phyloP scores from a whole-genome alignment of 2,888 invertebrate species.

The Notocelia uddmanniana region DNA sequence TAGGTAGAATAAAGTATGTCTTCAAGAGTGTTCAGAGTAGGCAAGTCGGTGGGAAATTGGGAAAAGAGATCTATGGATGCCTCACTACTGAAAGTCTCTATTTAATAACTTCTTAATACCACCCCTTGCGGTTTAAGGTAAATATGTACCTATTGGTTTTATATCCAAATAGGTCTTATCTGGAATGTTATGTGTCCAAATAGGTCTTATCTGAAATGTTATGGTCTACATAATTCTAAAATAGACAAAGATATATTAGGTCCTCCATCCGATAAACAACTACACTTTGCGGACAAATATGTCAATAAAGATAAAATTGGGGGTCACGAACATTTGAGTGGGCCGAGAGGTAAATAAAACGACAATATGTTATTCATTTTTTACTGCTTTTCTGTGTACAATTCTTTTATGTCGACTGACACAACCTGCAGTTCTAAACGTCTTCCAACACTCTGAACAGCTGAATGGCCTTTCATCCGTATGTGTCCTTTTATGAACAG shows the following conservation, averaged over 20 bases:
- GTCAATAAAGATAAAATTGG: slow-evolving; percentile 32
- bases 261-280: slow-evolving; percentile 2
- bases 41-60: too few relatives aligned
- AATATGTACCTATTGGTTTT: too few relatives aligned
- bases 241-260: background rate
- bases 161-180: too few relatives aligned
- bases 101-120: too few relatives aligned
- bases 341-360: slow-evolving; percentile 50
- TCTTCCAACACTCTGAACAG: slow-evolving; percentile 80
- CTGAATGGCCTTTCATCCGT: slow-evolving; percentile 78
- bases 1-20: too few relatives aligned
- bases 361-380: slow-evolving; percentile 59
- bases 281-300: slow-evolving; percentile 10
- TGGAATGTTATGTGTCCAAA: too few relatives aligned
- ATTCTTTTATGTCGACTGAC: slow-evolving; percentile 79
- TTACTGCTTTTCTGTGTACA: slow-evolving; percentile 69
- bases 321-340: slow-evolving; percentile 43
- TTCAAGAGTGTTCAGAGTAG: too few relatives aligned
- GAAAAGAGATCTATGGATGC: too few relatives aligned
- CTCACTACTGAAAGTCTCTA: too few relatives aligned
- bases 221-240: background rate
- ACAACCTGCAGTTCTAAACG: slow-evolving; percentile 80
- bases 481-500: slow-evolving; percentile 80
- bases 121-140: too few relatives aligned
- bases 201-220: too few relatives aligned